phyloP scores from a whole-genome alignment of 2,797 vertebrate genomes.

The Parauchenoglanis ngamensis region DNA sequence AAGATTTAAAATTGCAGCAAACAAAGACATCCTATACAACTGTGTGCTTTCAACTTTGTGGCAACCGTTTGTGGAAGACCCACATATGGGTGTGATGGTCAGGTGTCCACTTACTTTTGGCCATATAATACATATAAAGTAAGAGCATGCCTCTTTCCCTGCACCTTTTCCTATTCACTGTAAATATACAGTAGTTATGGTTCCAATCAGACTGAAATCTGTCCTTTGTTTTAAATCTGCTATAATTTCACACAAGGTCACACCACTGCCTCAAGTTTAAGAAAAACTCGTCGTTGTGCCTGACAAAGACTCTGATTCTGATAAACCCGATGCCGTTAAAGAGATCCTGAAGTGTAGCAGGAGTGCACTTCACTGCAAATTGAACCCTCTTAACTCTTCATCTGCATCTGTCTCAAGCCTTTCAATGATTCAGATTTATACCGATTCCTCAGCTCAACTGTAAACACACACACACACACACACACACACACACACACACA shows the following conservation, averaged over 20 bases:
- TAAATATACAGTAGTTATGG: background rate
- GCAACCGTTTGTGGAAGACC: background rate
- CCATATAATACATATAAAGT: background rate
- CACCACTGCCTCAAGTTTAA: background rate
- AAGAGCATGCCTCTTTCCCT: background rate
- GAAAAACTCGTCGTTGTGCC: background rate
- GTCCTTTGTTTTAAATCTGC: background rate
- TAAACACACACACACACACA: background rate
- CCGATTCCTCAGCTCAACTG: background rate
- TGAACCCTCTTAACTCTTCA: slow-evolving; percentile 44
- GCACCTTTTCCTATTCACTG: background rate
- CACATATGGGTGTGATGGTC: too few species aligned
- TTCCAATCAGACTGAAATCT: background rate
- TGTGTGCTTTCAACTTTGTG: background rate
- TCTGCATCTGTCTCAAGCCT: slow-evolving; percentile 26
- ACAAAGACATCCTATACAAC: background rate
- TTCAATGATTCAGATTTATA: background rate
- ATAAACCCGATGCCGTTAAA: slow-evolving; percentile 31
- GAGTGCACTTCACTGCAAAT: slow-evolving; percentile 11
- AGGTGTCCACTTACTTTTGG: background rate
- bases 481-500: slow-evolving; percentile 6
- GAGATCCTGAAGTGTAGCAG: slow-evolving; percentile 32
- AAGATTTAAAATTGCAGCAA: background rate
- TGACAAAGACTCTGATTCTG: slow-evolving; percentile 7
- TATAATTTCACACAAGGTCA: background rate